A percentile compares a stretch with the other conserved stretches of the same genome.
These are phyloP conservation scores for Eciton burchellii DNA, from an alignment of 1,140 invertebrate genomes.

Conservation along the genomic window DNA sequence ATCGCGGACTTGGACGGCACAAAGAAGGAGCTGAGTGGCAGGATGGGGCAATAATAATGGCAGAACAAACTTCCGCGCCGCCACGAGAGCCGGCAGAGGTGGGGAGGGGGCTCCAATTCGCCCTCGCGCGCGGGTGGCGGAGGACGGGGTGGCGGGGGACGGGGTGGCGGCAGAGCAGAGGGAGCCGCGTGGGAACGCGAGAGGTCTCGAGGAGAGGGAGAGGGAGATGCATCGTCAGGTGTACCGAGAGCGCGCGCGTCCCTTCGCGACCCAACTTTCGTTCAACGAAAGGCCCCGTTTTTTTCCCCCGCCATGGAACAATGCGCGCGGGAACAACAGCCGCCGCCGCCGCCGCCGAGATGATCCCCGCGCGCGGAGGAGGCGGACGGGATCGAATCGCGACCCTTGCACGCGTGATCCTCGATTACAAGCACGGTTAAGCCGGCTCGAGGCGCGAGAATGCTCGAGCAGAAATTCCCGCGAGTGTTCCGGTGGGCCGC, in stretches of 20 bases:
- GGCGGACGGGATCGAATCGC: constrained; percentile 4
- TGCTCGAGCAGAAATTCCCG: constrained; percentile 21
- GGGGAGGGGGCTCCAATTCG: not conserved
- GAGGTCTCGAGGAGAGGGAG: constrained; percentile 70
- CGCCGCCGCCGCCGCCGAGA: not conserved
- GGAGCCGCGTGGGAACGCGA: constrained; percentile 71
- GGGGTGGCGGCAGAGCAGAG: not conserved
- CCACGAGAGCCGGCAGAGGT: constrained; percentile 44
- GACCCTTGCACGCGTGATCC: constrained; percentile 8
- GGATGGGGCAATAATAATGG: constrained; percentile 57
- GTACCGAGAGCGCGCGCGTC: constrained; percentile 22
- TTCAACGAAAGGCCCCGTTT: constrained; percentile 34
- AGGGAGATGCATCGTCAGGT: constrained; percentile 28
- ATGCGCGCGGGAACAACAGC: constrained; percentile 40
- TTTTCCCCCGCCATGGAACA: constrained; percentile 36
- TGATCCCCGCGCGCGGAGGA: not conserved
- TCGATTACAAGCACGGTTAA: constrained; percentile 42
- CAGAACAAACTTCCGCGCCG: constrained; percentile 49
- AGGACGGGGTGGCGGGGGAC: not conserved
- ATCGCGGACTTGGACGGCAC: constrained; percentile 52
- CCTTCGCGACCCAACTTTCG: constrained; percentile 50
- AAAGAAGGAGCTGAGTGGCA: constrained; percentile 35
- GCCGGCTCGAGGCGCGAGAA: constrained; percentile 15
- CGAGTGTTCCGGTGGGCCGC: not conserved
- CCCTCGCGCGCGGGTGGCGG: too few relatives aligned